Base-by-base conservation (phyloP, 2,888 invertebrate genomes). In the Ellobium chinense region DNA sequence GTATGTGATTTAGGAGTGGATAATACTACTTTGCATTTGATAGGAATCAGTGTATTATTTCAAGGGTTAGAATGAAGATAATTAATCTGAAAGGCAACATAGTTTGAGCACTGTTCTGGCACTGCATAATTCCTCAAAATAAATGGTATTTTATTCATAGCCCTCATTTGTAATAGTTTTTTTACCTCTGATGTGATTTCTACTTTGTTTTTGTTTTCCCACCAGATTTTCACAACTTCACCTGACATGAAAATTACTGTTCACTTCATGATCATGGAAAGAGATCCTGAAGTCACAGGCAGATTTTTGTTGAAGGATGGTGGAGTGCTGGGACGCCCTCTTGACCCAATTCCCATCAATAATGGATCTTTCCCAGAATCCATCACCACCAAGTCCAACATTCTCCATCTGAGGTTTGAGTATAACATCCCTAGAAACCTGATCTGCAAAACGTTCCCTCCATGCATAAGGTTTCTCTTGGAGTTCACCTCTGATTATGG, bases 281-380 rank as follows among this genome's bases (percentile, higher is more conserved):
- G 97, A 21, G 93, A 93, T 74, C 88, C 89, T 3, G 85, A 86
- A 24, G 96, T 96, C 88, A 96, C 96, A 88, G 96, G 89, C 0
- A 83, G 66, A 2, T 86, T 93, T 29, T 86, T 85, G 7, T 83
- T 93, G 18, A 87, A 84, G 58, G 92, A 93, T 68, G 88, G 87
- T 4, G 66, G 80, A n/a, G 4, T 12, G 0, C 14, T 21, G 4
- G 96, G 96, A 87, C 95, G 95, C 86, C 93, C 96, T 34, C 83
- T 98, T 62, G 95, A 95, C 29, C 93, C 94, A 0, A 96, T 97
- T 91, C 94, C 94, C 77, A 95, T 98, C 70, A 94, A 95, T 88
- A 99, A 99, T 92, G 95, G 95, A 80, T 97, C 98, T 0, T 94
- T 97, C 88, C 97, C 97, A 0, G 97, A 98, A 76, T 91, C 90